Base-by-base conservation (phyloP, 2,113 vertebrate genomes). In the Erythrolamprus reginae region DNA sequence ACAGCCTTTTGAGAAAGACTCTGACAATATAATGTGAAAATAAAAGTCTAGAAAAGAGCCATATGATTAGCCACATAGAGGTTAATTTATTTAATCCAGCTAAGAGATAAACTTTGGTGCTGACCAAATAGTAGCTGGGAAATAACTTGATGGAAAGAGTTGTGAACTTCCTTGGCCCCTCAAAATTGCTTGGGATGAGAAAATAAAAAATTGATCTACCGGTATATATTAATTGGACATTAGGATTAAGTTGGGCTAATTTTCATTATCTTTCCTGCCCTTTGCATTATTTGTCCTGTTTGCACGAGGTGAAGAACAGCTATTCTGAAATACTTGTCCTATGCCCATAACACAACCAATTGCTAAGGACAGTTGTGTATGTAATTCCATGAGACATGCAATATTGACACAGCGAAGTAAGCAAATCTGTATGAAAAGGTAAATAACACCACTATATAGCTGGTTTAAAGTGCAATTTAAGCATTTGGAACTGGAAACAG, bases 41-140 rank as follows among this genome's bases (percentile, higher is more conserved):
- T 12, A 93, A 92, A 91, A 94, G 84, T 94, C 93, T 92, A 89
- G 90, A 92, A 89, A 93, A 92, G 56, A 82, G 70, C 52, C 42
- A 82, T 92, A 89, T 0, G 0, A 94, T 96, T 94, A 96, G 93
- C 89, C 50, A 51, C 82, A 70, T 0, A 0, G 91, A 15, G 26
- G 93, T 91, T 94, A 0, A 0, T 70, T 91, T 58, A 10, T 91
- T 89, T 33, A 48, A 95, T 93, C 94, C 84, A 0, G 0, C 93
- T 94, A 95, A 84, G 92, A 0, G 0, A 89, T 89, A 88, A 47
- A 50, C 24, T 70, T 45, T 82, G 61, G 42, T 90, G 0, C 6
- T 33, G 1, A 1, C 0, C 1, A 55, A 90, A 89, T 56, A 88
- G 88, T 3, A 65, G 89, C 82, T 65, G 6, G 1, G 77, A 77